Conservation (phyloP, 1,140 invertebrate species). For the Drosophila sproati region DNA sequence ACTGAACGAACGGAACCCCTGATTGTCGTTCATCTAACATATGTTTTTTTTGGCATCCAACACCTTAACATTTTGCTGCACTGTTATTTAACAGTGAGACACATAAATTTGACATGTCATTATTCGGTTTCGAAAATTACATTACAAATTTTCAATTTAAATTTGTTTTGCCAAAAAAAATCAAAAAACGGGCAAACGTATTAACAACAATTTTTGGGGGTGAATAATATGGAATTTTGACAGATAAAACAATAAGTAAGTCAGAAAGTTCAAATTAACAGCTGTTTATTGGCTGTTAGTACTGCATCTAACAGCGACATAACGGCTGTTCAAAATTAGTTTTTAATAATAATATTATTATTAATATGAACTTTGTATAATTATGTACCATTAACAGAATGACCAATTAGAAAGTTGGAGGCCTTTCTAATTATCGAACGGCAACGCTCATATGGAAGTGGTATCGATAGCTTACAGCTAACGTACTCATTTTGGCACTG, state of each 20-base stretch:
- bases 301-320: too few relatives aligned
- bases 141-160: not conserved
- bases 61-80: conserved; percentile 13
- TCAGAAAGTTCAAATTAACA: too few relatives aligned
- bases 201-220: too few relatives aligned
- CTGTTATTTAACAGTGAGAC: conserved; percentile 22
- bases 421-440: not conserved
- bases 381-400: too few relatives aligned
- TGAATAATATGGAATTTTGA: too few relatives aligned
- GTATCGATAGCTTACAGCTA: not conserved
- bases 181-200: too few relatives aligned
- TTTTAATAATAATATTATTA: too few relatives aligned
- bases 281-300: too few relatives aligned
- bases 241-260: too few relatives aligned
- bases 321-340: too few relatives aligned
- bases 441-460: not conserved
- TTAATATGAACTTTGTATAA: too few relatives aligned
- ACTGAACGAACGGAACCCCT: conserved; percentile 20
- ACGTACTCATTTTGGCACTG: not conserved
- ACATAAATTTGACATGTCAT: not conserved
- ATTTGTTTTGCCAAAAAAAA: not conserved
- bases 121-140: not conserved
- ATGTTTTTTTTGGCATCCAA: conserved; percentile 24
- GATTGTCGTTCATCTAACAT: conserved; percentile 30
- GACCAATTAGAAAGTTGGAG: too few relatives aligned